Base-by-base conservation (phyloP, 2,888 invertebrate genomes). In the Erebia palarica region DNA sequence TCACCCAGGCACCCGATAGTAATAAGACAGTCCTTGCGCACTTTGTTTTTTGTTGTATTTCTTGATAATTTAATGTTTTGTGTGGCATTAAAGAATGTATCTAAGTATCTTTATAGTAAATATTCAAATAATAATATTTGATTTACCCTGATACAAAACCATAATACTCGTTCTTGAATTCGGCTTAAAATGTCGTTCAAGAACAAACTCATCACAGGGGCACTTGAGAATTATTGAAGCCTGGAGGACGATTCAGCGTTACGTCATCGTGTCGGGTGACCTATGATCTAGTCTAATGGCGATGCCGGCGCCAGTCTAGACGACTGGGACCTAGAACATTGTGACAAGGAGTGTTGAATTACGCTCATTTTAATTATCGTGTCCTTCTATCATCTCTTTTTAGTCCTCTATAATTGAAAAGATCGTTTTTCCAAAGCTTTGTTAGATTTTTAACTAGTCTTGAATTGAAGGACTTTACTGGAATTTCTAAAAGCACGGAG, bases 261-360 rank as follows among this genome's bases (percentile, higher is more conserved):
- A 78, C 77, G 78, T 78, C 79, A 78, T 55, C 71, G 73, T 73
- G 75, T 78, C 75, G 73, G 72, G 75, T 75, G 73, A 72, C 77
- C 10, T 21, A 13, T 27, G 55, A 55, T 55, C 18, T 18, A 9
- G 73, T 75, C 71, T 70, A 76, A 73, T 70, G 58, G 58, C 69
- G 72, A 63, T 67, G 74, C 73, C 69, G 77, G 73, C 80, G 77
- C 77, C 76, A 72, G 80, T 82, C 82, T 82, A 81, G 82, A 82
- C 80, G 74, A 72, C 73, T 77, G 75, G 75, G 75, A 69, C 69
- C 63, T 71, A 70, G 72, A 69, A 73, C 66, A 72, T 69, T 63
- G 36, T 66, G 72, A 66, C 68, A 66, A 66, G 55, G 59, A 67
- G 67, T 59, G 44, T 73, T 51, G 49, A 65, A 57, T 65, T 55